A percentile compares a stretch with the other conserved stretches of the same genome.
Conservation (phyloP, 2,888 invertebrate genomes). For the Sialis lutaria region DNA sequence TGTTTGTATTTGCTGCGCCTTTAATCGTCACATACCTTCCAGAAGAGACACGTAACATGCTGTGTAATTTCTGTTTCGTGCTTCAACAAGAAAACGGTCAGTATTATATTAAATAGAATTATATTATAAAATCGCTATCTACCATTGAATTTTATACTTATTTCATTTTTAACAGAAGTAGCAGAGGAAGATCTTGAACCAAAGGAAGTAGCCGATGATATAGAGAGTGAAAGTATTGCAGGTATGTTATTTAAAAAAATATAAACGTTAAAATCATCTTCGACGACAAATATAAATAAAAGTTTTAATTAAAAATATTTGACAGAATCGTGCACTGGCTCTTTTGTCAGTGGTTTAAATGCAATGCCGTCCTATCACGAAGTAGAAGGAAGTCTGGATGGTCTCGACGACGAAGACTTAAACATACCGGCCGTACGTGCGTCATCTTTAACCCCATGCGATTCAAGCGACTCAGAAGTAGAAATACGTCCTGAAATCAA, state of each 20-base stretch:
- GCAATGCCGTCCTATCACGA: slow-evolving; percentile 25
- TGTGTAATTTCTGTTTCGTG: no score
- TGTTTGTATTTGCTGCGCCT: slow-evolving; percentile 17
- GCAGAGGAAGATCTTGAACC: slow-evolving; percentile 4
- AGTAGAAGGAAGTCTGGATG: slow-evolving; percentile 17
- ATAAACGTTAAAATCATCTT: background rate
- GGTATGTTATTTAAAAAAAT: background rate
- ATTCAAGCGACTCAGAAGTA: slow-evolving; percentile 22
- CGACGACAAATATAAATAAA: background rate
- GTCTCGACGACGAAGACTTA: slow-evolving; percentile 20
- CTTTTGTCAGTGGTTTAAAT: slow-evolving; percentile 19
- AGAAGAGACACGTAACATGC: slow-evolving; percentile 12
- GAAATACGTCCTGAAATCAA: slow-evolving; percentile 19
- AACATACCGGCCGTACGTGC: slow-evolving; percentile 7
- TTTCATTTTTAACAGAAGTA: no score
- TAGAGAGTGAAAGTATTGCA: slow-evolving; percentile 2
- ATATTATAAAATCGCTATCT: no score
- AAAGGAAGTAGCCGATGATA: background rate
- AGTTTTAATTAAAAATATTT: background rate
- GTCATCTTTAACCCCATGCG: slow-evolving; percentile 13
- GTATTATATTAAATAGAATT: no score
- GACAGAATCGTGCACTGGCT: slow-evolving; percentile 21
- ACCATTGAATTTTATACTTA: no score
- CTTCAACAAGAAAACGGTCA: no score
- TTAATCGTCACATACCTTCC: slow-evolving; percentile 16